phyloP scores from a whole-genome alignment of 1,140 invertebrate genomes.

The Medauroidea extradentata region DNA sequence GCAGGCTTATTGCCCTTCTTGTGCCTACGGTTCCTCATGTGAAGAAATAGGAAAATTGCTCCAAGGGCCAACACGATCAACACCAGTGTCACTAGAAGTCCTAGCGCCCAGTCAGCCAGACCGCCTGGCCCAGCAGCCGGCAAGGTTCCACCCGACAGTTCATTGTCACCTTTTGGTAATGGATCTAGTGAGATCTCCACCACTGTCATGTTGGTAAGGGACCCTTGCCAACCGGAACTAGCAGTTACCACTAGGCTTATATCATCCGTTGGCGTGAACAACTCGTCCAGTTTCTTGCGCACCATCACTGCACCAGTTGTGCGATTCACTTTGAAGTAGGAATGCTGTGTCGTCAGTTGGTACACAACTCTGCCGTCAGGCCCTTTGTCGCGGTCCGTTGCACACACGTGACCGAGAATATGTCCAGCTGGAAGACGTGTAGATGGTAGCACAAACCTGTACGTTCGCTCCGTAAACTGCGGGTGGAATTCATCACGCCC shows the following conservation, averaged over 20 bases:
- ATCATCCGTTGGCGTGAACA: slow-evolving; percentile 54
- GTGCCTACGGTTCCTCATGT: slow-evolving; percentile 75
- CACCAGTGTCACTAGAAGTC: slow-evolving; percentile 75
- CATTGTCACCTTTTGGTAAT: slow-evolving; percentile 22
- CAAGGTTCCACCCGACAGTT: no score
- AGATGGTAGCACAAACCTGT: slow-evolving; percentile 69
- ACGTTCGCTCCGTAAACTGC: slow-evolving; percentile 82
- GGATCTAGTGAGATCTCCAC: slow-evolving; percentile 80
- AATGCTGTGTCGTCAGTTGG: slow-evolving; percentile 73
- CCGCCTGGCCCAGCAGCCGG: slow-evolving; percentile 53
- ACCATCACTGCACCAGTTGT: slow-evolving; percentile 83
- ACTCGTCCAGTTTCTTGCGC: slow-evolving; percentile 67
- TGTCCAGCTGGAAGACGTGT: slow-evolving; percentile 64
- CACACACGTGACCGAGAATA: slow-evolving; percentile 79
- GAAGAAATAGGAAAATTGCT: slow-evolving; percentile 74
- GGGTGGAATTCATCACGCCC: slow-evolving; percentile 91
- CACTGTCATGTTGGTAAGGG: slow-evolving; percentile 77
- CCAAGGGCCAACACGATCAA: slow-evolving; percentile 76
- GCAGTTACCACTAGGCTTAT: slow-evolving; percentile 78
- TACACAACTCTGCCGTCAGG: slow-evolving; percentile 89
- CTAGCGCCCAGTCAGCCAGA: slow-evolving; percentile 80
- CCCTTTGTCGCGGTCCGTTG: slow-evolving; percentile 86
- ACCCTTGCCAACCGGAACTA: slow-evolving; percentile 80
- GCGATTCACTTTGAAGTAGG: slow-evolving; percentile 86
- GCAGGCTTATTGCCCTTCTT: slow-evolving; percentile 73